phyloP scores from a whole-genome alignment of 2,888 invertebrate genomes.

The Rhodophaea formosa region DNA sequence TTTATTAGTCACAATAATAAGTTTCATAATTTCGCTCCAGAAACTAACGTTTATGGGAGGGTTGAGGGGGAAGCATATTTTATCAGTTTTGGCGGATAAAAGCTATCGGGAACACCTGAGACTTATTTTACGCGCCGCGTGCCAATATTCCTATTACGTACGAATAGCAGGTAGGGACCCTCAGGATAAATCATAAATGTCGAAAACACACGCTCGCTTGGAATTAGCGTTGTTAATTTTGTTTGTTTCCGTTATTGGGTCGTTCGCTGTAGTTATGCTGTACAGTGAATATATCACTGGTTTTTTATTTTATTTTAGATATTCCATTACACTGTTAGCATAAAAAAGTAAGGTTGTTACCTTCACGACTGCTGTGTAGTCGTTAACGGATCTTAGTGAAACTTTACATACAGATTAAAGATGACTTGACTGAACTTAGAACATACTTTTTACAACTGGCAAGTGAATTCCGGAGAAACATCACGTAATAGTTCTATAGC shows the following conservation, averaged over 20 bases:
- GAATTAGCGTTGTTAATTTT: conserved; percentile 54
- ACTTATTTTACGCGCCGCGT: conserved; percentile 73
- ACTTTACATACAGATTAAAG: no score
- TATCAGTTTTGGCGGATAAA: conserved; percentile 76
- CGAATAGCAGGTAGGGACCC: conserved; percentile 36
- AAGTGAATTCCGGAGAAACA: no score
- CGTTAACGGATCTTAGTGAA: no score
- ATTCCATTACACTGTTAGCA: no score
- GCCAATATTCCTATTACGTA: conserved; percentile 64
- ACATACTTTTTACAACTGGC: no score
- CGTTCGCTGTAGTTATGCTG: conserved; percentile 28
- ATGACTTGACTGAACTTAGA: no score
- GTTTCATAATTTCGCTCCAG: conserved; percentile 48
- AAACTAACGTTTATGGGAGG: conserved; percentile 54
- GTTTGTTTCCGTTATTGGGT: conserved; percentile 46
- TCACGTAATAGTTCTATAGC: no score
- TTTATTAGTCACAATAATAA: conserved; percentile 31
- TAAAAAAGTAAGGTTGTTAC: no score
- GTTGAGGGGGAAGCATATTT: conserved; percentile 62
- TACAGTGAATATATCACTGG: neutral
- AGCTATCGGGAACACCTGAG: conserved; percentile 77
- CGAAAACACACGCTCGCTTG: conserved; percentile 38
- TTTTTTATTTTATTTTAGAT: no score
- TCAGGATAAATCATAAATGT: conserved; percentile 59
- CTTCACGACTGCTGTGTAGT: no score